Conservation (phyloP, 23 tunicate genomes). For the Halocynthia roretzi region DNA sequence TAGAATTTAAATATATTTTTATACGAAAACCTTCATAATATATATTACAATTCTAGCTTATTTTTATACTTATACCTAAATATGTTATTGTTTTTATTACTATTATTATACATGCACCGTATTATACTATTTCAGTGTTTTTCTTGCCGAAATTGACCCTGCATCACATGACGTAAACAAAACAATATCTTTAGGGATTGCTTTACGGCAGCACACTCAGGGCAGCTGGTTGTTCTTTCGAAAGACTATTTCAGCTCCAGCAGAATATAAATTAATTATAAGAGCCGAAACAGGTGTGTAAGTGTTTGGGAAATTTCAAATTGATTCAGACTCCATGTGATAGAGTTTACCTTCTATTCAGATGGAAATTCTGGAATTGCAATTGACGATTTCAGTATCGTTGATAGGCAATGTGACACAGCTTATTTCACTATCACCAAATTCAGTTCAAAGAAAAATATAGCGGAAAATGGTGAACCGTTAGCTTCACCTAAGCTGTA, state of each 20-base stretch:
- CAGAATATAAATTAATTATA: conserved; percentile 46
- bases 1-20: no score
- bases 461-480: conserved; percentile 27
- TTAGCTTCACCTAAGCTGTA: conserved; percentile 45
- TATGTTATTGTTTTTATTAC: no score
- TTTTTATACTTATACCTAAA: no score
- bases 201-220: no score
- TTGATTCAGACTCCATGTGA: neutral
- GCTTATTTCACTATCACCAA: conserved; percentile 46
- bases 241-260: conserved; percentile 42
- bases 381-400: conserved; percentile 70
- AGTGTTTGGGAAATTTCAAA: no score
- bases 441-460: conserved; percentile 15
- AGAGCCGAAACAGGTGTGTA: conserved; percentile 3
- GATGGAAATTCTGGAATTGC: conserved; percentile 54
- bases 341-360: neutral
- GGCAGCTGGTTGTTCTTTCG: conserved; percentile 50
- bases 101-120: no score
- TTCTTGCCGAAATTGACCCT: conserved; percentile 41
- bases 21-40: no score
- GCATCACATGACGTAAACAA: neutral
- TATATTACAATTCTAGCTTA: no score
- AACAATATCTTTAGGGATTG: no score
- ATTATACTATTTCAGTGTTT: conserved; percentile 23
- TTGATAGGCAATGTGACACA: conserved; percentile 80